Evolutionary conservation across 2,113 vertebrate species (phyloP), one percentile per base, ranked within the genome.

Genomic region (Pipra filicauda): DNA sequence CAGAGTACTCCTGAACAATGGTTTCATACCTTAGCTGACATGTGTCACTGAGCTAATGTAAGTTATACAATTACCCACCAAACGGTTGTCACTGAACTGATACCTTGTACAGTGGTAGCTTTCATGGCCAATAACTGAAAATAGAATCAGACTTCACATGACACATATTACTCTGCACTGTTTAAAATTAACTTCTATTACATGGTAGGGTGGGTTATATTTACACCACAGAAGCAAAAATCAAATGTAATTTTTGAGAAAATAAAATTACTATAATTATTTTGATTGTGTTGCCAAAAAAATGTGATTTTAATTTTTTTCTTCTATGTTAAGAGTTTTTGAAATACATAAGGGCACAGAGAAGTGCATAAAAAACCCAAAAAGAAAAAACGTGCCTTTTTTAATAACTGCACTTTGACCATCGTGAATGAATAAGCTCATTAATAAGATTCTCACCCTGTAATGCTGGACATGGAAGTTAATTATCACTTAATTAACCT

Each of bases 41-140:
- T 39, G 79, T 65, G 88, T 70, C 83, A 72, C 52, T 8, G 19
- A 93, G 44, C 26, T 96, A 74, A 96, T 64, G 7, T 31, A 75
- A 74, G 57, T 72, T 62, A 6, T 58, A 41, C 70, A 93, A 78
- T 87, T 92, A 81, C 28, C 31, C 49, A 91, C 69, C 88, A 92
- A 92, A 91, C 24, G 23, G 19, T 35, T 89, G 69, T 61, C 83
- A 78, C 70, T 81, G 79, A 95, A 67, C 52, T 5, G 2, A 88
- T 61, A 77, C 76, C 37, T 89, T 69, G 46, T 78, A 91, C 72
- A 87, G 52, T 72, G 72, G 54, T 57, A 91, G 46, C 76, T 95
- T 96, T 83, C 92, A 57, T 52, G 55, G 75, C 35, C 84, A 84
- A 92, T 81, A 89, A 75, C 26, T 20, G 52, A 75, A 85, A 94